Evolutionary conservation across 1,140 invertebrate species (phyloP).

Genomic region (Episyrphus balteatus): DNA sequence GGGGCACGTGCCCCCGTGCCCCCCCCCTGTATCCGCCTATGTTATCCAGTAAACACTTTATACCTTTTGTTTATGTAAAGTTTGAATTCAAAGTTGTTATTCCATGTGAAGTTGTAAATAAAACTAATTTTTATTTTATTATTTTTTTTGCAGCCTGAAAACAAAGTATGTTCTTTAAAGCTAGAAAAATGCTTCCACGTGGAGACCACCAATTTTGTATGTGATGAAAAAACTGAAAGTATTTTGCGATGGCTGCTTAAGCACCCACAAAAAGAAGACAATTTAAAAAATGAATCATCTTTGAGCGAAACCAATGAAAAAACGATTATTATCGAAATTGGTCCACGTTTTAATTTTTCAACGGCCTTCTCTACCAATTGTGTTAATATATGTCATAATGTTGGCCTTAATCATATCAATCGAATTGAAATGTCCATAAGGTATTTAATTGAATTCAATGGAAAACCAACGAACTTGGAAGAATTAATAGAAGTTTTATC

Average conservation of each 20-base stretch:
- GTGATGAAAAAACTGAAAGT: conserved; percentile 43
- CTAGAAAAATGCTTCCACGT: conserved; percentile 75
- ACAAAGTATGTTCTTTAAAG: conserved; percentile 39
- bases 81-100: no score
- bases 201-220: conserved; percentile 42
- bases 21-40: no score
- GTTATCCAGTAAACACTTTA: no score
- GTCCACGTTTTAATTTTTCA: conserved; percentile 79
- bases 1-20: no score
- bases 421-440: conserved; percentile 72
- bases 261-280: conserved; percentile 47
- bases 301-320: conserved; percentile 33
- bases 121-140: background rate
- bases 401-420: conserved; percentile 58
- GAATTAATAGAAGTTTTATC: conserved; percentile 54
- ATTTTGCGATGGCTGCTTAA: conserved; percentile 60
- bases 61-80: no score
- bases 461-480: conserved; percentile 38
- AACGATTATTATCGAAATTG: conserved; percentile 60
- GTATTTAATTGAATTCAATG: conserved; percentile 55
- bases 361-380: conserved; percentile 92
- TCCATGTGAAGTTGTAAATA: background rate
- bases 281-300: conserved; percentile 39
- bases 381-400: conserved; percentile 80
- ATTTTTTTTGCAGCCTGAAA: background rate